Percentiles rank a stretch among this genome's conserved stretches.
Evolutionary conservation across 2,113 vertebrate genomes (phyloP).

Genomic region (Oreochromis tanganicae): DNA sequence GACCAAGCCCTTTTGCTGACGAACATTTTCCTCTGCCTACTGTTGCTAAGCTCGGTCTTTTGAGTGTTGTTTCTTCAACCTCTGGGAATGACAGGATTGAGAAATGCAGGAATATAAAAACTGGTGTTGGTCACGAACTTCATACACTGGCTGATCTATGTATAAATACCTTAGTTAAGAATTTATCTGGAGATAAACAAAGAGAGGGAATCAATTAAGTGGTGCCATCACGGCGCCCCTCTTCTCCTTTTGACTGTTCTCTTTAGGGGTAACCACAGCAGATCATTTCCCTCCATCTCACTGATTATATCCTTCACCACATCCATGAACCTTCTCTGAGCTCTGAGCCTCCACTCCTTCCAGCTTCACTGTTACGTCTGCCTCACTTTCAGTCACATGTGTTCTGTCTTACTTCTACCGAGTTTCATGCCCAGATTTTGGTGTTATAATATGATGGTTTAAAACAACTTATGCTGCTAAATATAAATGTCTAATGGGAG

Average conservation of each 20-base stretch:
- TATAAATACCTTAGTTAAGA: not conserved
- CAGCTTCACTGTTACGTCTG: not conserved
- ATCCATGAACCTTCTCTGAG: not conserved
- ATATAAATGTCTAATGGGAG: not conserved
- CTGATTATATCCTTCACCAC: not conserved
- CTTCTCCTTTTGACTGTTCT: not conserved
- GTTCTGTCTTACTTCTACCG: not conserved
- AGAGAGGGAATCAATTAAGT: not conserved
- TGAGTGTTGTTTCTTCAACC: not conserved
- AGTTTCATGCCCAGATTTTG: not conserved
- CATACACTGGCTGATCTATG: not conserved
- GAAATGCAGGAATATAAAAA: not conserved
- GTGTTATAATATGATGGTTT: not conserved
- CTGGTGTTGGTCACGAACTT: not conserved
- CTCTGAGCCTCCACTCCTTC: not conserved
- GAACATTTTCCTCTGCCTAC: slow-evolving; percentile 6
- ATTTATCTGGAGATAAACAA: not conserved
- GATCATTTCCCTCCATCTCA: not conserved
- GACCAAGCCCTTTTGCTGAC: slow-evolving; percentile 13
- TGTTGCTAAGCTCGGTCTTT: not conserved
- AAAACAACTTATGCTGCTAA: not conserved
- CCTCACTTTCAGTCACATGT: not conserved
- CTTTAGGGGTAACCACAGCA: not conserved
- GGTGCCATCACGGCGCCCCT: not conserved
- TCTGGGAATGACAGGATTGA: not conserved